phyloP scores from a whole-genome alignment of 2,797 vertebrate species.

The Capromys pilorides region DNA sequence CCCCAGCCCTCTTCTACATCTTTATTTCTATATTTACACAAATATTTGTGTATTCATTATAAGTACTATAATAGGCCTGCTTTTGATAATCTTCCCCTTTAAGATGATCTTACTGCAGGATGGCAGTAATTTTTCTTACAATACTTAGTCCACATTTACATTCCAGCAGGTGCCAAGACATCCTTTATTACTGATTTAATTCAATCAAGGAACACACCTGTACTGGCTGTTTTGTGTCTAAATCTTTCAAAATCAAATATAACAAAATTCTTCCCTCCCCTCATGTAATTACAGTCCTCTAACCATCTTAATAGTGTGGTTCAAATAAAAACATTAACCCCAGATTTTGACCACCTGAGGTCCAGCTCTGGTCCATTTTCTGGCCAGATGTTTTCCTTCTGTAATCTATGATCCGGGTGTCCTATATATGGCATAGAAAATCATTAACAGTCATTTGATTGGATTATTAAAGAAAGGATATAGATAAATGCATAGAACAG shows the following conservation, averaged over 20 bases:
- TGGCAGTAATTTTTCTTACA: background rate
- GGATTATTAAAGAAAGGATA: background rate
- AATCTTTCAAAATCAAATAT: slow-evolving; percentile 48
- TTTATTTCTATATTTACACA: background rate
- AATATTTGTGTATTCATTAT: background rate
- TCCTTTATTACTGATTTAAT: background rate
- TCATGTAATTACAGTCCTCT: background rate
- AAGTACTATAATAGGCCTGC: background rate
- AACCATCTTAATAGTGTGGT: background rate
- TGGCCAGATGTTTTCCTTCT: background rate
- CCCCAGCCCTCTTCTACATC: background rate
- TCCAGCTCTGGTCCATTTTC: background rate
- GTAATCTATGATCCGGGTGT: background rate
- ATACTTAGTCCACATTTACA: background rate
- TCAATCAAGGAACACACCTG: background rate
- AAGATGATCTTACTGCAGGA: background rate
- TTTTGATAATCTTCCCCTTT: background rate
- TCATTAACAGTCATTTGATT: background rate
- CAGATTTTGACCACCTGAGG: background rate
- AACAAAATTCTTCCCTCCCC: background rate
- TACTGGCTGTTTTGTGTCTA: background rate
- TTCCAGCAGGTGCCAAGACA: background rate
- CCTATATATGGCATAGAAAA: background rate
- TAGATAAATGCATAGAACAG: background rate
- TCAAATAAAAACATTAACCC: background rate